Conservation (phyloP, 2,888 invertebrate genomes). For the Poecilobothrus nobilitatus region DNA sequence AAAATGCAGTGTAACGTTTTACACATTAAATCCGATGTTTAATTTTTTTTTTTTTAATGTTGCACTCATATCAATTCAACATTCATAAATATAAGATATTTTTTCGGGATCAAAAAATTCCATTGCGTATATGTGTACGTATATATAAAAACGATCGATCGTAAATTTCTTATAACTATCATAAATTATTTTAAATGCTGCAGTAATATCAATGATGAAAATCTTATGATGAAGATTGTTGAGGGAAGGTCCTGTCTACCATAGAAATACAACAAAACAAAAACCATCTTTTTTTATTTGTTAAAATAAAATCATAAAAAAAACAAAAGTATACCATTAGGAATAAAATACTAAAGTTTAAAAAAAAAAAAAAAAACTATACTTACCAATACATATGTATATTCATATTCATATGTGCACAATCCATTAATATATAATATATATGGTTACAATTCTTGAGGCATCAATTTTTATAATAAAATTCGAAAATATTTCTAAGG, state of each 20-base stretch:
- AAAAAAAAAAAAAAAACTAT: neutral
- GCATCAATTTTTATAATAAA: too few species aligned
- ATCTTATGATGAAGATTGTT: neutral
- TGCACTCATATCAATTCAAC: too few species aligned
- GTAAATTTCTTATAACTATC: constrained; percentile 1
- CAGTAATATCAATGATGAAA: neutral
- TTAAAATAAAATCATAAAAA: neutral
- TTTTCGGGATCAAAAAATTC: neutral
- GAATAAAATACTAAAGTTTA: neutral
- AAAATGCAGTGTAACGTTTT: constrained; percentile 1
- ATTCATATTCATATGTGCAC: too few species aligned
- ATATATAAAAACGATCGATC: neutral
- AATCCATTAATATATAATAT: too few species aligned
- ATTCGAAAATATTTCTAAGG: neutral
- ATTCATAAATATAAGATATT: neutral
- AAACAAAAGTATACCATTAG: neutral
- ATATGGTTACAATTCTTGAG: too few species aligned
- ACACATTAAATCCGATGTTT: neutral
- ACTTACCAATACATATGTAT: neutral
- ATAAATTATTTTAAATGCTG: neutral
- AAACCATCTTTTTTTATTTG: neutral
- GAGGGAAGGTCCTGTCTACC: constrained; percentile 1
- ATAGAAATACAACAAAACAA: neutral
- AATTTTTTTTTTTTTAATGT: too few species aligned
- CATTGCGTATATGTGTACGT: neutral